Percentiles rank a stretch among this genome's conserved stretches.
These are phyloP conservation scores for Chrysopa pallens DNA, from an alignment of 1,140 invertebrate species.

Conservation along the genomic window DNA sequence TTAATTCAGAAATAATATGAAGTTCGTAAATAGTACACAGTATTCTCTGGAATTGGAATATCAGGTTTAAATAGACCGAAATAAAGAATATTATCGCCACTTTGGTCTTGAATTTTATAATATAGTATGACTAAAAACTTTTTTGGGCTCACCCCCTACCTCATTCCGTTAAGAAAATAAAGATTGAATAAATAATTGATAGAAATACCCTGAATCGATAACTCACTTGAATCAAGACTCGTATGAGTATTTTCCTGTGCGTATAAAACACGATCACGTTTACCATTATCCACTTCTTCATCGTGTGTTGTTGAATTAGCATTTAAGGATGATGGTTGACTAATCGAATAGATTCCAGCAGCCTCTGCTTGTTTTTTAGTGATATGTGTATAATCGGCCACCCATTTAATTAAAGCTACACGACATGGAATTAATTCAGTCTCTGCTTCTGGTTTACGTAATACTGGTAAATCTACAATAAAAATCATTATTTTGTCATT, in stretches of 20 bases:
- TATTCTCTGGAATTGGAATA: too few species aligned
- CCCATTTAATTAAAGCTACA: conserved; percentile 76
- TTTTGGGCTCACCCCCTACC: too few species aligned
- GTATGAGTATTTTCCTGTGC: conserved; percentile 6
- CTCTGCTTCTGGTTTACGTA: conserved; percentile 32
- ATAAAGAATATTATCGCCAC: too few species aligned
- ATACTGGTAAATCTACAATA: conserved; percentile 33
- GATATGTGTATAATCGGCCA: conserved; percentile 67
- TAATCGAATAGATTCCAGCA: neutral
- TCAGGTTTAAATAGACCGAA: too few species aligned
- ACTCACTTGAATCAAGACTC: conserved; percentile 20
- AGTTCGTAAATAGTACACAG: too few species aligned
- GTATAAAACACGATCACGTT: neutral
- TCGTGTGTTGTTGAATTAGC: conserved; percentile 4
- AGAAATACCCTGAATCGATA: neutral
- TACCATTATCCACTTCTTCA: conserved; percentile 7
- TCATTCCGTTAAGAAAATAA: neutral
- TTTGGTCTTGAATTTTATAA: too few species aligned
- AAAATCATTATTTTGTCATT: too few species aligned
- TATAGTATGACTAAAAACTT: too few species aligned
- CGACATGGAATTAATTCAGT: conserved; percentile 54
- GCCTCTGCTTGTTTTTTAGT: conserved; percentile 26
- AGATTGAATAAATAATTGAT: neutral
- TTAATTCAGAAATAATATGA: too few species aligned
- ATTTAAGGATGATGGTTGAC: neutral